phyloP scores from a whole-genome alignment of 1,140 invertebrate species.

The Teleogryllus occipitalis region DNA sequence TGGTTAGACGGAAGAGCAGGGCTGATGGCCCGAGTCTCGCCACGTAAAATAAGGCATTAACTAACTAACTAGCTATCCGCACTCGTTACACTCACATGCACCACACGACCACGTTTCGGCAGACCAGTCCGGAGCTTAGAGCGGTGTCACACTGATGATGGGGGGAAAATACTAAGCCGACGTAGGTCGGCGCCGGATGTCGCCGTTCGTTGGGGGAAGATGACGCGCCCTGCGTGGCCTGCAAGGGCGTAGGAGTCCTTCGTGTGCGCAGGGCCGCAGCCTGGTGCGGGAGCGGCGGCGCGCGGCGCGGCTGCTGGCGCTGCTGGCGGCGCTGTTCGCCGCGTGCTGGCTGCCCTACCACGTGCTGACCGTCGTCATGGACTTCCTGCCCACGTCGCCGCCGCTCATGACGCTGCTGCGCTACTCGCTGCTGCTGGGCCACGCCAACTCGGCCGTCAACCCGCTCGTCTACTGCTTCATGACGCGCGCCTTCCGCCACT shows the following conservation, averaged over 20 bases:
- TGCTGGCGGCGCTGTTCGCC: conserved; percentile 65
- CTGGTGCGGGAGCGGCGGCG: conserved; percentile 58
- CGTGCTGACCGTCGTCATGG: conserved; percentile 53
- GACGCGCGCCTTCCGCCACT: conserved; percentile 74
- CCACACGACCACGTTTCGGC: too few relatives aligned
- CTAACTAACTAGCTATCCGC: too few relatives aligned
- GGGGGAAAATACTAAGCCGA: too few relatives aligned
- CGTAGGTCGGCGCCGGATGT: too few relatives aligned
- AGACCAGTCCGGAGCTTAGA: too few relatives aligned
- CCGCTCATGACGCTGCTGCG: conserved; percentile 30
- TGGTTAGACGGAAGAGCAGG: too few relatives aligned
- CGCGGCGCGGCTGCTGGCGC: conserved; percentile 62
- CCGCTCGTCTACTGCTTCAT: conserved; percentile 83
- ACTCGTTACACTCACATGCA: too few relatives aligned
- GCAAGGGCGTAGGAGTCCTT: not conserved
- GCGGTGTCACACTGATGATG: too few relatives aligned
- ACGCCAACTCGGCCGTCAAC: conserved; percentile 77
- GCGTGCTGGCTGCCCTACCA: conserved; percentile 74
- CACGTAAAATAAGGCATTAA: too few relatives aligned
- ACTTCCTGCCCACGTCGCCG: conserved; percentile 29
- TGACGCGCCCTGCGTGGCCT: too few relatives aligned
- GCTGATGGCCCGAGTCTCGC: too few relatives aligned
- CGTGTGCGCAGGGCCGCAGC: conserved; percentile 40
- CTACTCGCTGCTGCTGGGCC: conserved; percentile 48
- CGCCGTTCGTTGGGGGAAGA: too few relatives aligned